Conservation (phyloP, 2,888 invertebrate genomes). For the Oxycera nigricornis region DNA sequence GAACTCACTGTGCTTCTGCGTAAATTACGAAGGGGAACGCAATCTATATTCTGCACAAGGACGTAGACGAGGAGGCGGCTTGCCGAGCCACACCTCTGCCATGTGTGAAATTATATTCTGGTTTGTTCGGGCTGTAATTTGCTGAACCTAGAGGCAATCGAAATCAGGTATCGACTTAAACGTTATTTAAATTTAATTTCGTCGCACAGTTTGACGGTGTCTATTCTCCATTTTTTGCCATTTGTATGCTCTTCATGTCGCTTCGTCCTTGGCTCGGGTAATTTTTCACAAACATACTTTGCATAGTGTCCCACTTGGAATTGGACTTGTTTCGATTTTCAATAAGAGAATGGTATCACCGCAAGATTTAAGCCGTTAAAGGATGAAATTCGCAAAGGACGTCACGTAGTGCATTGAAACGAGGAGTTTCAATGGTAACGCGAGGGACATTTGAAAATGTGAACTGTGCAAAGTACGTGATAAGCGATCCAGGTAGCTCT, state of each 20-base stretch:
- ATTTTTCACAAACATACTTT: constrained; percentile 19
- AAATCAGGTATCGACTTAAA: constrained; percentile 23
- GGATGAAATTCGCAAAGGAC: not conserved
- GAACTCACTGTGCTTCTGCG: constrained; percentile 22
- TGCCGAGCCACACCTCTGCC: constrained; percentile 5
- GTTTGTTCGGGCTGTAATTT: not conserved
- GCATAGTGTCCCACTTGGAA: constrained; percentile 26
- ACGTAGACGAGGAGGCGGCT: constrained; percentile 13
- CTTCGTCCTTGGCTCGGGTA: constrained; percentile 7
- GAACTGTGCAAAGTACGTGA: not conserved
- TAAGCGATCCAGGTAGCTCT: constrained; percentile 19
- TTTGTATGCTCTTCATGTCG: constrained; percentile 23
- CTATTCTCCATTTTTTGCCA: not conserved
- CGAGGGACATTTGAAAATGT: not conserved
- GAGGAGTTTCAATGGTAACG: constrained; percentile 13
- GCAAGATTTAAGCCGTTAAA: constrained; percentile 31
- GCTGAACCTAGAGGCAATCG: not conserved
- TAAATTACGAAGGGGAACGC: constrained; percentile 13
- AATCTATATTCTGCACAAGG: not conserved
- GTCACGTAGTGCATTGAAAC: constrained; percentile 37
- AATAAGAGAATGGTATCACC: constrained; percentile 29
- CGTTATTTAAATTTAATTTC: constrained; percentile 33
- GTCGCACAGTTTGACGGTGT: not conserved
- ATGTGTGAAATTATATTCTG: not conserved
- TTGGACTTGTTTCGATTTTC: constrained; percentile 39